Evolutionary conservation across 2,888 invertebrate genomes (phyloP).

Genomic region (Antheraea yamamai): DNA sequence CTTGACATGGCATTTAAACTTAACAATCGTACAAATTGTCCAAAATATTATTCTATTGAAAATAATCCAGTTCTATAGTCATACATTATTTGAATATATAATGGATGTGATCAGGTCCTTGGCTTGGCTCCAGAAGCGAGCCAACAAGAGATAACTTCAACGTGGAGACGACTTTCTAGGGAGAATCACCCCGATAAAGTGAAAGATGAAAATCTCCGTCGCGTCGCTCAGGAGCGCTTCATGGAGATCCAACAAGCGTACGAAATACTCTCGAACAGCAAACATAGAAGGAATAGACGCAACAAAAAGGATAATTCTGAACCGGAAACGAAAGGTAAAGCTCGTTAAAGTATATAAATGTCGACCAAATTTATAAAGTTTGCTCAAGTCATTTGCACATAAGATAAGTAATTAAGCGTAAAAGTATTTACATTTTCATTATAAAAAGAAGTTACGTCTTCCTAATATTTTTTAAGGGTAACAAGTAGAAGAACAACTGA

Average conservation of each 20-base stretch:
- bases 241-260: constrained; percentile 97
- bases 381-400: not conserved
- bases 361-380: not conserved
- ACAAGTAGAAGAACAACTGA: no score
- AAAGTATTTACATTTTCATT: not conserved
- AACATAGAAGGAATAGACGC: constrained; percentile 86
- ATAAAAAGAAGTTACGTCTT: not conserved
- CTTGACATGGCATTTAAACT: no score
- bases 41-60: no score
- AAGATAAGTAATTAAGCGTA: not conserved
- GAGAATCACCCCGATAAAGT: constrained; percentile 96
- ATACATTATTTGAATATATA: not conserved
- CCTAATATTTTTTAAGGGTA: no score
- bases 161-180: constrained; percentile 90
- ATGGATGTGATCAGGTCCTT: constrained; percentile 80
- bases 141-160: constrained; percentile 92
- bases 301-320: constrained; percentile 86
- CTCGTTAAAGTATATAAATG: not conserved
- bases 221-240: constrained; percentile 91
- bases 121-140: constrained; percentile 90
- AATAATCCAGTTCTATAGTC: not conserved
- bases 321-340: not conserved
- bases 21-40: no score
- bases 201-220: constrained; percentile 86
- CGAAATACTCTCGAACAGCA: constrained; percentile 92